Percentiles rank a stretch among this genome's conserved stretches.
Evolutionary conservation across 2,888 invertebrate species (phyloP).

Genomic region (Polymixis flavicincta): DNA sequence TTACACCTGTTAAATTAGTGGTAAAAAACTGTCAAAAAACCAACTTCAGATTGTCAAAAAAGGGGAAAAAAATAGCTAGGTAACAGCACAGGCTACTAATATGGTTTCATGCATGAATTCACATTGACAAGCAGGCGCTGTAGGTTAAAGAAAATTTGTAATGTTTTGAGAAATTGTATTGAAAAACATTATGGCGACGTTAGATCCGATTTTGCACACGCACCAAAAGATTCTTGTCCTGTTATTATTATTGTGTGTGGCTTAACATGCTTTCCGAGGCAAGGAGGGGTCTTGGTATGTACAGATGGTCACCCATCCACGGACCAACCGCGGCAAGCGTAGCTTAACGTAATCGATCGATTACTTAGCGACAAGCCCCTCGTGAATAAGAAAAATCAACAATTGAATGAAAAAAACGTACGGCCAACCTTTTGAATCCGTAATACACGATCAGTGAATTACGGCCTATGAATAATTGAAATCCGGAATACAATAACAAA

Average conservation of each 20-base stretch:
- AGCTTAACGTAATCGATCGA: too few species aligned
- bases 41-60: background rate
- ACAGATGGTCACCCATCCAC: too few species aligned
- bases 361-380: too few species aligned
- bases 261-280: too few species aligned
- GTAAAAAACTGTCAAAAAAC: too few species aligned
- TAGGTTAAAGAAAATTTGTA: background rate
- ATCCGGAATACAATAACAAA: slow-evolving; percentile 42
- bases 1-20: too few species aligned
- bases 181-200: background rate
- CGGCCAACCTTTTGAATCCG: slow-evolving; percentile 43
- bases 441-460: slow-evolving; percentile 51
- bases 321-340: too few species aligned
- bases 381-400: slow-evolving; percentile 8
- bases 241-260: too few species aligned
- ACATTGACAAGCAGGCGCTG: background rate
- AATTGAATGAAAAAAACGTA: slow-evolving; percentile 1
- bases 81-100: too few species aligned
- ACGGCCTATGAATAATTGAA: slow-evolving; percentile 58
- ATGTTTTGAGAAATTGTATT: background rate
- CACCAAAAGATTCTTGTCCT: too few species aligned
- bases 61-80: background rate
- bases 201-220: too few species aligned
- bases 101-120: background rate
- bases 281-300: too few species aligned